A percentile compares a stretch with the other conserved stretches of the same genome.
Evolutionary conservation across 2,113 vertebrate genomes (phyloP).

Genomic region (Myanophis thanlyinensis): DNA sequence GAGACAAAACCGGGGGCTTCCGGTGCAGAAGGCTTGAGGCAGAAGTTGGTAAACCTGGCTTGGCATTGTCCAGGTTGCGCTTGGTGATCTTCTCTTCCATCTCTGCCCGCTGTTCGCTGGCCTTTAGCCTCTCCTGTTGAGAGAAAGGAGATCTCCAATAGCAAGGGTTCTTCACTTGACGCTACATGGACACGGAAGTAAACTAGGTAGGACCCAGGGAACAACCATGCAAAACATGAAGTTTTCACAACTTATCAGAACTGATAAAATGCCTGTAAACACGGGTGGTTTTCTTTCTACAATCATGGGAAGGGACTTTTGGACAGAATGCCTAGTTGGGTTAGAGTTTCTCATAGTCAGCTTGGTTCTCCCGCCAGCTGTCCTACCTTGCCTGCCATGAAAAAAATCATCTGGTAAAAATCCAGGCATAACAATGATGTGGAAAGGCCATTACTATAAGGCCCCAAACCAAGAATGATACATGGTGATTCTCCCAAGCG

Average conservation of each 20-base stretch:
- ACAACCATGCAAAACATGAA: neutral
- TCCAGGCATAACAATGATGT: neutral
- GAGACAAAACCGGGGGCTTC: constrained; percentile 76
- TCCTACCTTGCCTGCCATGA: neutral
- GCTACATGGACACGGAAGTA: neutral
- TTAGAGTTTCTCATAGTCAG: neutral
- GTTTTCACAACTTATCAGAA: neutral
- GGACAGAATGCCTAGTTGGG: neutral
- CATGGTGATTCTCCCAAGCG: neutral
- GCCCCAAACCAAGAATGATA: neutral
- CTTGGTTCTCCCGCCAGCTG: neutral
- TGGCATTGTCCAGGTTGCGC: constrained; percentile 74
- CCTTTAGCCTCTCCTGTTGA: constrained; percentile 88
- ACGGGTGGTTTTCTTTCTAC: neutral
- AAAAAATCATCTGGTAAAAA: neutral
- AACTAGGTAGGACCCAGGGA: neutral
- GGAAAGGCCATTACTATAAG: neutral
- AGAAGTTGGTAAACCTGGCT: constrained; percentile 71
- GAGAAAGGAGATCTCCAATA: neutral
- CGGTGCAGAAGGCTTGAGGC: constrained; percentile 76
- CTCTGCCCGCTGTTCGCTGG: constrained; percentile 81
- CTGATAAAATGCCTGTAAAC: neutral
- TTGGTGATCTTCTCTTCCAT: constrained; percentile 87
- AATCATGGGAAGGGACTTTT: neutral
- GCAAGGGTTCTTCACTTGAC: neutral